These are phyloP conservation scores for Siniperca knerii DNA, from an alignment of 2,113 vertebrate genomes.

Conservation along the genomic window DNA sequence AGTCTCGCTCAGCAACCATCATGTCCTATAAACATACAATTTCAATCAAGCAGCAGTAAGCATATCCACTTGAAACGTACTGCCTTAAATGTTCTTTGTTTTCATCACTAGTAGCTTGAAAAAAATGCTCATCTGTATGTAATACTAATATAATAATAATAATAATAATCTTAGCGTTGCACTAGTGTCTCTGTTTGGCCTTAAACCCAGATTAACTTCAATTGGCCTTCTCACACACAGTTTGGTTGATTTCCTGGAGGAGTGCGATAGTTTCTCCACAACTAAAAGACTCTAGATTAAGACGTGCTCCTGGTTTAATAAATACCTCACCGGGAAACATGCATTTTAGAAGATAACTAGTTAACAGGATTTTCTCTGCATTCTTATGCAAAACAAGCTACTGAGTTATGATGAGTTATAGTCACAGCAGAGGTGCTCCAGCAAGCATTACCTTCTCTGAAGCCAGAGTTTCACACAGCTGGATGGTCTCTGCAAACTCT, in stretches of 20 bases:
- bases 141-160: no score
- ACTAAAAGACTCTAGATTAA: background rate
- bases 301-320: background rate
- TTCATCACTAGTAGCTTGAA: background rate
- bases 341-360: no score
- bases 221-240: background rate
- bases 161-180: background rate
- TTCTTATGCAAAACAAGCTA: background rate
- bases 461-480: slow-evolving; percentile 87
- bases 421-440: background rate
- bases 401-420: background rate
- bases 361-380: background rate
- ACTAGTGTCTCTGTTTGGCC: background rate
- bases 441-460: slow-evolving; percentile 84
- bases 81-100: background rate
- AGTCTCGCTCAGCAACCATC: slow-evolving; percentile 76
- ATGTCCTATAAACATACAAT: slow-evolving; percentile 77
- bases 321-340: background rate
- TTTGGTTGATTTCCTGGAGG: background rate
- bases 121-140: background rate
- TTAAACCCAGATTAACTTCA: background rate
- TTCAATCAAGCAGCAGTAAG: background rate
- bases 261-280: background rate
- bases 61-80: background rate
- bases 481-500: slow-evolving; percentile 86